phyloP scores from a whole-genome alignment of 2,797 vertebrate genomes.

The Phalanger gymnotis region DNA sequence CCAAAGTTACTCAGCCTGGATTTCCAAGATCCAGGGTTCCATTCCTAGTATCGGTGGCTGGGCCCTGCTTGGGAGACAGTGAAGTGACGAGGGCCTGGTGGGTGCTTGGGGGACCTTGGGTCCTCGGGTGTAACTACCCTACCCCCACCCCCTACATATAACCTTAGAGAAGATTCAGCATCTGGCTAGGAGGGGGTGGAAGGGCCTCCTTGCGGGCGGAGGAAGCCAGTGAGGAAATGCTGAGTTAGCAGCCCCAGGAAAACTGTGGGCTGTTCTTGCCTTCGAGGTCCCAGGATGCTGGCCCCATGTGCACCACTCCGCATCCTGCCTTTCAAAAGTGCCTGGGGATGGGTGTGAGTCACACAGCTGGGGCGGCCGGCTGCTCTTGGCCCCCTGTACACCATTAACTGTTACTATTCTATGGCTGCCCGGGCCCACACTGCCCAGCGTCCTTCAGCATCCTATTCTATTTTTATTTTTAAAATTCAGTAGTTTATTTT shows the following conservation, averaged over 20 bases:
- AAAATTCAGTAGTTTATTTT: too few species aligned
- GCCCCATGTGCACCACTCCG: not conserved
- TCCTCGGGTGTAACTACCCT: not conserved
- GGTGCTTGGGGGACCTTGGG: not conserved
- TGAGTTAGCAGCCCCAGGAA: not conserved
- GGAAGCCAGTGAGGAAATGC: not conserved
- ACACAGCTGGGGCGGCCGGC: not conserved
- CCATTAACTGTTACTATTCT: not conserved
- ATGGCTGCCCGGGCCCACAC: not conserved
- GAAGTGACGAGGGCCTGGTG: not conserved
- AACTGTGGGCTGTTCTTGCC: not conserved
- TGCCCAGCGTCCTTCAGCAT: not conserved
- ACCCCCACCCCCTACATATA: not conserved
- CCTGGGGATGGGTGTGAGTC: not conserved
- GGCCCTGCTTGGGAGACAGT: not conserved
- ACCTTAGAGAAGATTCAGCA: not conserved
- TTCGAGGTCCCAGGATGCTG: not conserved
- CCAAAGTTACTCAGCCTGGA: not conserved
- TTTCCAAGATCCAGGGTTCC: not conserved
- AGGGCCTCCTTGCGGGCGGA: not conserved
- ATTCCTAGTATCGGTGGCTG: not conserved
- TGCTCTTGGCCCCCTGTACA: not conserved
- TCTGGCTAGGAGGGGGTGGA: not conserved
- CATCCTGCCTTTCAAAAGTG: not conserved
- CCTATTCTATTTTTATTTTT: too few species aligned